Conservation (phyloP, 1,140 invertebrate species). For the Cotesia vestalis region DNA sequence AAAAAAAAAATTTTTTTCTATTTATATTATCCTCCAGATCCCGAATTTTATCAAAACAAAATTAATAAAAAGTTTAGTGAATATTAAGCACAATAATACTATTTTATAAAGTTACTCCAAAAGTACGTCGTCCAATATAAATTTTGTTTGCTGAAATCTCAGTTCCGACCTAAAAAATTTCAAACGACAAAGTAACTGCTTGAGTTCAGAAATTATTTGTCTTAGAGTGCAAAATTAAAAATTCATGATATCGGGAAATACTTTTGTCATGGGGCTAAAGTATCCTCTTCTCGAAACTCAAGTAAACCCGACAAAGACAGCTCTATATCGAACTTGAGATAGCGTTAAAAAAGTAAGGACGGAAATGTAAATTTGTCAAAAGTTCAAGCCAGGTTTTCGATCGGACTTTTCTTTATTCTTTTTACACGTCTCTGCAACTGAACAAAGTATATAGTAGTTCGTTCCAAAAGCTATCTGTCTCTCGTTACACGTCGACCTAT, state of each 20-base stretch:
- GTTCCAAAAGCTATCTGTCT: conserved; percentile 33
- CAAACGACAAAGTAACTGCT: no score
- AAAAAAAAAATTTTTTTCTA: background rate
- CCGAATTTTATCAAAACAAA: no score
- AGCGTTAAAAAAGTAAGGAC: conserved; percentile 2
- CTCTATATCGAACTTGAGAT: background rate
- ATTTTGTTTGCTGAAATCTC: no score
- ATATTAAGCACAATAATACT: no score
- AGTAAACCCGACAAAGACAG: no score
- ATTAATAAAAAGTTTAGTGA: no score
- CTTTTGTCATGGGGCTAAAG: background rate
- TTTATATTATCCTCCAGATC: background rate
- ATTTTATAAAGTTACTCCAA: no score
- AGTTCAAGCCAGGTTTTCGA: conserved; percentile 28
- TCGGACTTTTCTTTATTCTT: conserved; percentile 14
- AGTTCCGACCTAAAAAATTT: no score
- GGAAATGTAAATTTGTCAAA: conserved; percentile 37
- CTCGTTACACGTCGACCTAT: conserved; percentile 30
- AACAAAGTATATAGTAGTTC: conserved; percentile 25
- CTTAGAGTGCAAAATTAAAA: no score
- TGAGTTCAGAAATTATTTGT: no score
- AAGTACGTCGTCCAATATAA: no score
- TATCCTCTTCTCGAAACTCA: background rate
- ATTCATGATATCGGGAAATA: no score
- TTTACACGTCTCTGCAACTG: background rate